phyloP scores from a whole-genome alignment of 1,140 invertebrate genomes.

The Rhyacophila brunnea region DNA sequence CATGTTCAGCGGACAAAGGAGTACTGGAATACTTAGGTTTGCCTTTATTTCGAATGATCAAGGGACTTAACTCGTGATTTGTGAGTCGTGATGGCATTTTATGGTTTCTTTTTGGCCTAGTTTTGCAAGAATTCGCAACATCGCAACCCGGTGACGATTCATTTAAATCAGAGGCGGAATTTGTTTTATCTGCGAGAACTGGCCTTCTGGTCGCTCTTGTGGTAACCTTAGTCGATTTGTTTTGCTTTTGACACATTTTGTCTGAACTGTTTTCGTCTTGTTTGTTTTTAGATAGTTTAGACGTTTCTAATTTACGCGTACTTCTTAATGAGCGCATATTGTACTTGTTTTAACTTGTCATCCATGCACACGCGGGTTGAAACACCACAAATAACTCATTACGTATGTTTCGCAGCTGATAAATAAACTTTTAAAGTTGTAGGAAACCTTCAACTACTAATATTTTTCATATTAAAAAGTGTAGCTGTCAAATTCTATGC shows the following conservation, averaged over 20 bases:
- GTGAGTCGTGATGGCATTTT: conserved; percentile 11
- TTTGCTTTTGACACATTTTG: conserved; percentile 15
- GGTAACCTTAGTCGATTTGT: conserved; percentile 8
- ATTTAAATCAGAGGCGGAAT: conserved; percentile 26
- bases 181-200: conserved; percentile 28
- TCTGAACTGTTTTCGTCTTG: conserved; percentile 11
- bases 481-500: too few relatives aligned
- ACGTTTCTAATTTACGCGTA: conserved; percentile 12
- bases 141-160: conserved; percentile 8
- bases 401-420: too few relatives aligned
- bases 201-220: conserved; percentile 10
- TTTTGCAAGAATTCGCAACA: not conserved
- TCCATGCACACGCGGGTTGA: too few relatives aligned
- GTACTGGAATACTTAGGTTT: conserved; percentile 22
- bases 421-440: too few relatives aligned
- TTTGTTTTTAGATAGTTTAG: not conserved
- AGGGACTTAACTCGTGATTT: conserved; percentile 23
- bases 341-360: not conserved
- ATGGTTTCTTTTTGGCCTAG: conserved; percentile 24
- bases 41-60: conserved; percentile 4
- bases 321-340: conserved; percentile 21
- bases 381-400: too few relatives aligned
- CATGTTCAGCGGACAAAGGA: not conserved
- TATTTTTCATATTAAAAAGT: too few relatives aligned
- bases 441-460: too few relatives aligned